Evolutionary conservation across 2,113 vertebrate species (phyloP), one percentile per base, ranked within the genome.

Genomic region (Antechinus flavipes): DNA sequence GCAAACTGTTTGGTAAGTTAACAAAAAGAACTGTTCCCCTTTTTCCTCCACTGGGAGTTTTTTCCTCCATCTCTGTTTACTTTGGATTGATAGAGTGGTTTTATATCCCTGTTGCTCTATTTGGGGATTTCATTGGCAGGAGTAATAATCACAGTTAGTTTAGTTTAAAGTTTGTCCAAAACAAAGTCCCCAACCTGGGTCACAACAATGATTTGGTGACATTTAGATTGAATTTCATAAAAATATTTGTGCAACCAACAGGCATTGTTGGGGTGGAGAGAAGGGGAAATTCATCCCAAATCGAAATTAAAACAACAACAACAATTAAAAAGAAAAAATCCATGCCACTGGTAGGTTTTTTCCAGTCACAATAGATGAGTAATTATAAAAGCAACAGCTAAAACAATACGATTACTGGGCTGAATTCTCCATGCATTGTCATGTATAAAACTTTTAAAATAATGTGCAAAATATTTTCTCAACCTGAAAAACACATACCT

Each of bases 171-270:
- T 68, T 95, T 94, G 93, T 93, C 96, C 94, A 52, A 97, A 96
- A 96, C 95, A 97, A 97, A 94, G 96, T 61, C 92, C 94, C 94
- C 93, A 95, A 93, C 94, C 94, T 95, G 94, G 95, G 94, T 96
- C 90, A 27, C 91, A 94, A 94, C 94, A 90, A 90, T 96, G 95
- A 94, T 93, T 98, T 95, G 96, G 96, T 96, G 97, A 97, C 96
- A 98, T 98, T 97, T 97, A 95, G 97, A 97, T 93, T 94, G 92
- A 26, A 50, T 96, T 98, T 97, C 97, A 58, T 96, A 95, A 98
- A 97, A 98, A 97, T 98, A 98, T 98, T 98, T 98, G 96, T 55
- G 93, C 58, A 96, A 94, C 94, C 97, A 96, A 95, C 96, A 96
- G 96, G 92, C 54, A 94, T 97, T 94, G 93, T 96, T 94, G 35